A percentile compares a stretch with the other conserved stretches of the same genome.
Evolutionary conservation across 2,888 invertebrate species (phyloP).

Genomic region (Tetragnatha montana): DNA sequence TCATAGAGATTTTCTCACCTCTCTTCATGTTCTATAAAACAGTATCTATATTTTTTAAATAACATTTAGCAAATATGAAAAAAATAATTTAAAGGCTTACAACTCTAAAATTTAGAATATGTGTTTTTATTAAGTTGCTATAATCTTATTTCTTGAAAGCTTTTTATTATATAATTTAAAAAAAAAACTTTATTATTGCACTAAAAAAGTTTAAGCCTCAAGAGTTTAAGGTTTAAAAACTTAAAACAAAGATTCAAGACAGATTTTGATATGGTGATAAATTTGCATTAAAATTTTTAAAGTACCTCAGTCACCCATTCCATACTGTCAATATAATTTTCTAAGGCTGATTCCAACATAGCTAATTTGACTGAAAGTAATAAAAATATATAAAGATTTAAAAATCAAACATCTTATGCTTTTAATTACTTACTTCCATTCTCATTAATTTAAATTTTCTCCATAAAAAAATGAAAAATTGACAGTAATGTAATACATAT

Average conservation of each 20-base stretch:
- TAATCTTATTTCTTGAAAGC: too few species aligned
- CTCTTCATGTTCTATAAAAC: constrained; percentile 82
- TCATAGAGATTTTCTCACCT: constrained; percentile 84
- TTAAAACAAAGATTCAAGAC: not conserved
- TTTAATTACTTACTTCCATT: too few species aligned
- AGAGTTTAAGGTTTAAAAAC: too few species aligned
- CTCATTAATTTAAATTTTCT: too few species aligned
- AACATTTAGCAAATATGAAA: not conserved
- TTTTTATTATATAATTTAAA: too few species aligned
- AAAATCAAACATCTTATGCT: too few species aligned
- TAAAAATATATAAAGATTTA: too few species aligned
- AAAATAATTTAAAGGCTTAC: not conserved
- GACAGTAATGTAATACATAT: too few species aligned
- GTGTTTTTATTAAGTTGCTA: not conserved
- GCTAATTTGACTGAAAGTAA: constrained; percentile 86
- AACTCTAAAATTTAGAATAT: not conserved
- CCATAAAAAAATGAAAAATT: too few species aligned
- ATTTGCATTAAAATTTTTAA: not conserved
- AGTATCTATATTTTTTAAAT: not conserved
- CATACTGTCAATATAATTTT: constrained; percentile 88
- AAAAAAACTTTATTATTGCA: too few species aligned
- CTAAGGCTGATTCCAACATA: constrained; percentile 93
- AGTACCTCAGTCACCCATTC: constrained; percentile 84
- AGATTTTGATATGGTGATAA: not conserved
- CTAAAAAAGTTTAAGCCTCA: too few species aligned